Conservation (phyloP, 2,888 invertebrate genomes). For the Hedychridium roseum region DNA sequence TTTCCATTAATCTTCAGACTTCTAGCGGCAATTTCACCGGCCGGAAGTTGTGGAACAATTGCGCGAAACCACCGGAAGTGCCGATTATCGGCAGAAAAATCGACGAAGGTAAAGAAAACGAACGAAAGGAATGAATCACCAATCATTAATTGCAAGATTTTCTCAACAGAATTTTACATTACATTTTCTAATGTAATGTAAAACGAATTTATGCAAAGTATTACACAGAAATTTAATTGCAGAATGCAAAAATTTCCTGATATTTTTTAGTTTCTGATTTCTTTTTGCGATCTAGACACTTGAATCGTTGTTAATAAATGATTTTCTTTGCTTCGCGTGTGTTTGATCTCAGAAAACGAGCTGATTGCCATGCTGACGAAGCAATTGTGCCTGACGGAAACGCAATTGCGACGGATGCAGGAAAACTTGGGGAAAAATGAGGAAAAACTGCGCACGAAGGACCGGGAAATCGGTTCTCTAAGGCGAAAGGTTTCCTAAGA, state of each 20-base stretch:
- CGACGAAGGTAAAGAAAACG: slow-evolving; percentile 31
- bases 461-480: slow-evolving; percentile 46
- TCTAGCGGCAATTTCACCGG: slow-evolving; percentile 17
- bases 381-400: slow-evolving; percentile 46
- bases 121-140: too few relatives aligned
- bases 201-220: too few relatives aligned
- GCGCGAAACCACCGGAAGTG: slow-evolving; percentile 10
- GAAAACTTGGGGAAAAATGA: slow-evolving; percentile 41
- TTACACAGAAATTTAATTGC: too few relatives aligned
- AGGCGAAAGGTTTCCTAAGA: slow-evolving; percentile 51
- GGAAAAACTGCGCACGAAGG: slow-evolving; percentile 42
- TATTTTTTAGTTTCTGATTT: too few relatives aligned
- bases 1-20: slow-evolving; percentile 12
- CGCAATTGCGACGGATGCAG: slow-evolving; percentile 49
- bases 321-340: too few relatives aligned
- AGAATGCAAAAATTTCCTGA: too few relatives aligned
- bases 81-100: slow-evolving; percentile 17
- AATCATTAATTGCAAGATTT: too few relatives aligned
- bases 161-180: too few relatives aligned
- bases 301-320: too few relatives aligned
- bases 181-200: too few relatives aligned
- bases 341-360: slow-evolving; percentile 45
- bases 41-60: slow-evolving; percentile 32
- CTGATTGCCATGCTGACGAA: slow-evolving; percentile 43
- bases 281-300: too few relatives aligned